phyloP scores from a whole-genome alignment of 2,797 vertebrate genomes.

The Poecilia wingei region DNA sequence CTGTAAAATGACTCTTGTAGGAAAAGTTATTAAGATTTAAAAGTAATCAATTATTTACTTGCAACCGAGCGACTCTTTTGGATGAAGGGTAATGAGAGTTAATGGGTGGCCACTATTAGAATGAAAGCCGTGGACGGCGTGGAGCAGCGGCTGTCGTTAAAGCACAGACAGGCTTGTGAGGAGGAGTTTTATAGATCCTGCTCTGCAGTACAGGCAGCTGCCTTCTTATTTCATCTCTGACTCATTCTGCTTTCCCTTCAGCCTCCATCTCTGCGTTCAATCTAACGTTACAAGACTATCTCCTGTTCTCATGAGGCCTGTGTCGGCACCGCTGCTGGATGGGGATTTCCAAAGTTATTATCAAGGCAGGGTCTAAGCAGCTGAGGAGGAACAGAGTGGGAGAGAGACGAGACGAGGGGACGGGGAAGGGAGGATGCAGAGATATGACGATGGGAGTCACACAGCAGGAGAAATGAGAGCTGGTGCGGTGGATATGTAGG shows the following conservation, averaged over 20 bases:
- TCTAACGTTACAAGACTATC: slow-evolving; percentile 37
- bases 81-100: not conserved
- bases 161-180: not conserved
- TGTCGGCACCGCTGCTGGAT: slow-evolving; percentile 41
- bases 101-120: no score
- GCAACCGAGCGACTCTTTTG: not conserved
- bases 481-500: not conserved
- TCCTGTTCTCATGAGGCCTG: slow-evolving; percentile 33
- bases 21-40: not conserved
- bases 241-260: slow-evolving; percentile 29
- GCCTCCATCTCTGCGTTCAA: slow-evolving; percentile 32
- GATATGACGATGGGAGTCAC: not conserved
- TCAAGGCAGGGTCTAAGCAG: slow-evolving; percentile 9
- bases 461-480: not conserved
- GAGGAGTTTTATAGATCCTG: not conserved
- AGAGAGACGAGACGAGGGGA: not conserved
- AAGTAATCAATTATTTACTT: not conserved
- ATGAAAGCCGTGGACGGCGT: not conserved
- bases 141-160: not conserved
- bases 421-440: not conserved
- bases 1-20: not conserved
- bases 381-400: not conserved
- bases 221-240: slow-evolving; percentile 42
- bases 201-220: slow-evolving; percentile 3
- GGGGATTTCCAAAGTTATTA: slow-evolving; percentile 66